Base-by-base conservation (phyloP, 2,888 invertebrate genomes). In the Noctua comes region DNA sequence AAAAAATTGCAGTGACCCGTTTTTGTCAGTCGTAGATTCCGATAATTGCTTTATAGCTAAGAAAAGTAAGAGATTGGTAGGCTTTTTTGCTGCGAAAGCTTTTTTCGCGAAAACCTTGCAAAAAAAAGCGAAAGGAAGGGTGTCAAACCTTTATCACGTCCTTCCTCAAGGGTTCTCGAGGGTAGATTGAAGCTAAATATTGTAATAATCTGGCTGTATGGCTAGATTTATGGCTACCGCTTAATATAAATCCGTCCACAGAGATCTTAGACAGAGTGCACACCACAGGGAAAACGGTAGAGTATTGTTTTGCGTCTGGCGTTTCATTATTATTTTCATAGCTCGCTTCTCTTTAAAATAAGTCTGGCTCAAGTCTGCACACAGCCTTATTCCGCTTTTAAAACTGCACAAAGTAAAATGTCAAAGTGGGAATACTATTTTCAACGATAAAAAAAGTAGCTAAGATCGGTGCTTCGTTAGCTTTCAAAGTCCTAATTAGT, bases 111-210 rank as follows among this genome's bases (percentile, higher is more conserved):
- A 62, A 69, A 54, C 64, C 31, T 77, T 68, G 43, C 51, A 36
- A 73, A 80, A 80, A 80, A 68, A 75, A 36, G 6, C 18, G 51
- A 57, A 46, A 75, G 59, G 76, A 76, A 79, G 69, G 76, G 73
- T 82, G 82, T 86, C 86, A 79, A 79, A 88, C 86, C 88, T 86
- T 79, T 80, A 82, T 87, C 86, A 87, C 77, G 43, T 69, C 77
- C 68, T 84, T 79, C 70, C 76, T 59, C 68, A 24, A 76, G 64
- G 80, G 75, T 80, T 68, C 43, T 57, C 66, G 43, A 78, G 70
- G 71, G 68, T 72, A 77, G 77, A 79, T 84, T 77, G 78, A 79
- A 77, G 77, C 70, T 66, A 77, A 80, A 84, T 88, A 76, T 78
- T 74, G 76, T 73, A 81, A 82, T 86, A 82, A 86, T 83, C 72